Evolutionary conservation across 2,888 invertebrate genomes (phyloP).

Genomic region (Diplolepis rosae): DNA sequence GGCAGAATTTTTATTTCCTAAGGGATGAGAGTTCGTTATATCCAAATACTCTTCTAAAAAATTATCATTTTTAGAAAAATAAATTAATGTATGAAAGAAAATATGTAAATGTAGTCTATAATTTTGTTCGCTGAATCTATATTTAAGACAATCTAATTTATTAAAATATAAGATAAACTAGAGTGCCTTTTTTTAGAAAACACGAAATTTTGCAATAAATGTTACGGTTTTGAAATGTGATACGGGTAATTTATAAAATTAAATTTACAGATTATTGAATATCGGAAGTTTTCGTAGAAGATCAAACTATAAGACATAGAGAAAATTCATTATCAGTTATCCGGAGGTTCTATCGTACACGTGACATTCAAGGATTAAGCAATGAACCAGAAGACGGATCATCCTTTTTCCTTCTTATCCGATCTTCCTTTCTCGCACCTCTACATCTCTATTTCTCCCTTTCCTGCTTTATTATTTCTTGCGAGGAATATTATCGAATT

Average conservation of each 20-base stretch:
- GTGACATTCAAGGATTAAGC: conserved; percentile 51
- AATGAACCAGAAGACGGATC: conserved; percentile 55
- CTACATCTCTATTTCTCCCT: conserved; percentile 35
- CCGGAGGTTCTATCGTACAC: conserved; percentile 44
- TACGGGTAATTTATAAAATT: too few relatives aligned
- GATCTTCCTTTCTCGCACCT: conserved; percentile 36
- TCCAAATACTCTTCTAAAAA: background rate
- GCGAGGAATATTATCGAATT: background rate
- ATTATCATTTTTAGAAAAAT: background rate
- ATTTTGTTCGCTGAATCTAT: too few relatives aligned
- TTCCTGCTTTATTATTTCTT: conserved; percentile 22
- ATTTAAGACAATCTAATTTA: too few relatives aligned
- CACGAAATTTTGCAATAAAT: too few relatives aligned
- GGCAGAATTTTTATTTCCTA: background rate
- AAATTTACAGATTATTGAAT: too few relatives aligned
- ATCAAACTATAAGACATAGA: background rate
- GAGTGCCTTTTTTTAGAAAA: too few relatives aligned
- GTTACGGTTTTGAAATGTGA: too few relatives aligned
- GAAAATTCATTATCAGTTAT: conserved; percentile 38
- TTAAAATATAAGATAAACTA: too few relatives aligned
- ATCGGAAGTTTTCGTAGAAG: too few relatives aligned
- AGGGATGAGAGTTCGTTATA: background rate
- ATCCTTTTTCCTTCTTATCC: conserved; percentile 52
- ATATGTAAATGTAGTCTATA: too few relatives aligned
- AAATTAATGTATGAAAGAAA: too few relatives aligned